Base-by-base conservation (phyloP, 2,888 invertebrate species). In the Stratiomys singularior region DNA sequence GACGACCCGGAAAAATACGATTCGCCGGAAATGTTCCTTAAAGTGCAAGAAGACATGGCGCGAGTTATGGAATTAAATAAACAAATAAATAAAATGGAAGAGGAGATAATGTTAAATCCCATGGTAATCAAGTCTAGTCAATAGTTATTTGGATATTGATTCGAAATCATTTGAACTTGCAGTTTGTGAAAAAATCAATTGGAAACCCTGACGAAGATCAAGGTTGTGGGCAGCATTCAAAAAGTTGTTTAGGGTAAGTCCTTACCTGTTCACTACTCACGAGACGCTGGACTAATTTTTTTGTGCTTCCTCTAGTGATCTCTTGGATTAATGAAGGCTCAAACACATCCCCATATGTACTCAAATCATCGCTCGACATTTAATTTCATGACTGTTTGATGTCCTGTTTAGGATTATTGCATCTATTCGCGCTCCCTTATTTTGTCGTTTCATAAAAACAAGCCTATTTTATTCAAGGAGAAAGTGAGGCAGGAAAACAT, bases 1-100 rank as follows among this genome's bases (percentile, higher is more conserved):
- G 98, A 98, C 84, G 96, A 96, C 86, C 97, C 97, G 11, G 97
- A 98, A 85, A 97, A 96, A 86, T 98, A 95, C 86, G 95, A 96
- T 83, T 95, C 96, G 80, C 94, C 96, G 0, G 91, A 92, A 83
- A 97, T 97, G 88, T 89, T 98, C 83, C 92, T 93, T 83, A 92
- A 93, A 80, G 88, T 98, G 79, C 96, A 98, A 88, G 92, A 93
- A 84, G 93, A 95, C 89, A 93, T 96, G 91, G 91, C 92, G 30
- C 90, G 92, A 30, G 96, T 96, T 85, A 96, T 96, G 84, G 93
- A 94, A 84, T 88, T 98, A 82, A 96, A 97, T 84, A 94, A 94
- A 84, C 93, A 96, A 85, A 93, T 98, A 78, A 91, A 93, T 82
- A 92, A 93, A 83, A 97, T 98, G 97, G 97, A 98, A 86, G 95